Percentiles rank a stretch among this genome's conserved stretches.
phyloP scores from a whole-genome alignment of 1,140 invertebrate genomes.

The Tetragnatha versicolor region DNA sequence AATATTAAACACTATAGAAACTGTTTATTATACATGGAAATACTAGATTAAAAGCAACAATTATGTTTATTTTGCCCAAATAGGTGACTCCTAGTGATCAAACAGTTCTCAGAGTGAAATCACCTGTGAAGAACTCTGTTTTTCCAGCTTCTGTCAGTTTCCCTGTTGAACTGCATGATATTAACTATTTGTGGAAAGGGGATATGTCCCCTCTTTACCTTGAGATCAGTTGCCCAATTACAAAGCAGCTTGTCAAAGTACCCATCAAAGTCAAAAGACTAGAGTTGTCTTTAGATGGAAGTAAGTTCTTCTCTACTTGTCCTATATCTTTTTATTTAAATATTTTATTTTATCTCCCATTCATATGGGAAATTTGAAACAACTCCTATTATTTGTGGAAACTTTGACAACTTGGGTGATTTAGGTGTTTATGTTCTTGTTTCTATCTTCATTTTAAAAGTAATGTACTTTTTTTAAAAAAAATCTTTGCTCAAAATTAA shows the following conservation, averaged over 20 bases:
- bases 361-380: too few species aligned
- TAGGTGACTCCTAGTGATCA: slow-evolving; percentile 50
- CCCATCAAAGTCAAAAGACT: slow-evolving; percentile 35
- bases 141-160: slow-evolving; percentile 32
- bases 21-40: too few species aligned
- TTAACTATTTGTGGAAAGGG: slow-evolving; percentile 3
- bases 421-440: too few species aligned
- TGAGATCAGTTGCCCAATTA: slow-evolving; percentile 44
- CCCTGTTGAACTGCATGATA: slow-evolving; percentile 26
- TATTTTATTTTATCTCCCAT: not conserved
- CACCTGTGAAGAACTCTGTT: not conserved
- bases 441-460: too few species aligned
- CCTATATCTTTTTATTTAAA: not conserved
- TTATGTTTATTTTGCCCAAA: not conserved
- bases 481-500: too few species aligned
- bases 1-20: too few species aligned
- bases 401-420: too few species aligned
- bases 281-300: slow-evolving; percentile 14
- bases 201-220: slow-evolving; percentile 11
- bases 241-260: slow-evolving; percentile 38
- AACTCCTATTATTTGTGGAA: too few species aligned
- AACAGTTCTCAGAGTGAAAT: slow-evolving; percentile 23
- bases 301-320: slow-evolving; percentile 13
- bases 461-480: too few species aligned
- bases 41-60: too few species aligned